These are phyloP conservation scores for Dendrolimus houi DNA, from an alignment of 2,888 invertebrate species.

Conservation along the genomic window DNA sequence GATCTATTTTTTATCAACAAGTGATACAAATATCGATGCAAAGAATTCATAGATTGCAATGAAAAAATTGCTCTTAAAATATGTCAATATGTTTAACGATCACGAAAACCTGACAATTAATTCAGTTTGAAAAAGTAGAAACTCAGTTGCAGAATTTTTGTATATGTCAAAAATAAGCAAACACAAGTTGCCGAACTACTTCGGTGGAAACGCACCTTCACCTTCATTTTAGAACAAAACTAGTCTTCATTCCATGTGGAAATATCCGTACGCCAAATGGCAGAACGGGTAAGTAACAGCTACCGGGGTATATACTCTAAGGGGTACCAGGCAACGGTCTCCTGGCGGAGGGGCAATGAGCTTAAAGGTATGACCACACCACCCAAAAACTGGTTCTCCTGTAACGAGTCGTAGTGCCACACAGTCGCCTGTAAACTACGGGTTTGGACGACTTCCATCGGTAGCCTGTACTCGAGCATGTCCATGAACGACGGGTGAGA, in stretches of 20 bases:
- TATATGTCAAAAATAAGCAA: too few relatives aligned
- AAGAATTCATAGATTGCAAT: too few relatives aligned
- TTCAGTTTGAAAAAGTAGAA: too few relatives aligned
- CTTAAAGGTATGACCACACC: slow-evolving; percentile 89
- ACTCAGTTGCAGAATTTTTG: too few relatives aligned
- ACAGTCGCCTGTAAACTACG: slow-evolving; percentile 93
- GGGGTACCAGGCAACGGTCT: slow-evolving; percentile 92
- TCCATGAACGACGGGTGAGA: slow-evolving; percentile 99
- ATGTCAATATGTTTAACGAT: too few relatives aligned
- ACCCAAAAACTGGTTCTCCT: slow-evolving; percentile 96
- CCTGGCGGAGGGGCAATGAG: slow-evolving; percentile 83
- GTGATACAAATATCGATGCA: too few relatives aligned
- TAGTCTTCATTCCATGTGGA: slow-evolving; percentile 6
- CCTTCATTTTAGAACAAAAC: too few relatives aligned
- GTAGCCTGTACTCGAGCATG: slow-evolving; percentile 94
- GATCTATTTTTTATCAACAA: too few relatives aligned
- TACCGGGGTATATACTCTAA: slow-evolving; percentile 76
- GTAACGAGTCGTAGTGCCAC: slow-evolving; percentile 95
- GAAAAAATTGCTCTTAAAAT: too few relatives aligned
- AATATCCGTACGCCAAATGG: slow-evolving; percentile 41
- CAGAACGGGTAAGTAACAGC: slow-evolving; percentile 47
- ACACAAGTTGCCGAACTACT: too few relatives aligned
- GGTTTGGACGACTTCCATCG: slow-evolving; percentile 84
- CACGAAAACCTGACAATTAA: too few relatives aligned
- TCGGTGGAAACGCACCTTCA: too few relatives aligned